Evolutionary conservation across 1,140 invertebrate species (phyloP).

Genomic region (Neodiprion fabricii): DNA sequence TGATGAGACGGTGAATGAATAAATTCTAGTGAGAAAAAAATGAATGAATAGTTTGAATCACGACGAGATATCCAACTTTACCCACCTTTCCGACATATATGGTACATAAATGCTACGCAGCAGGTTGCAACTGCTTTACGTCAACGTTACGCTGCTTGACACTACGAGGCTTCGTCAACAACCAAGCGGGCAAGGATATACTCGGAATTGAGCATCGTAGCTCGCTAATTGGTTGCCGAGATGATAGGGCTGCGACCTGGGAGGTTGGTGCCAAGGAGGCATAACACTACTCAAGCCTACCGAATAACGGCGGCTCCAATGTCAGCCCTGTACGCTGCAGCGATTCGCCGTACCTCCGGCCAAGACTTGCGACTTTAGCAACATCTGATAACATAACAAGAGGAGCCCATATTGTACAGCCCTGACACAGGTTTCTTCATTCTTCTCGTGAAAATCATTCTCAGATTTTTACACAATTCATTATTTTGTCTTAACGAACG

Average conservation of each 20-base stretch:
- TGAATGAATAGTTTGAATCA: not conserved
- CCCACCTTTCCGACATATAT: conserved; percentile 60
- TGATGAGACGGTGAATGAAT: no score
- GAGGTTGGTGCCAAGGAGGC: conserved; percentile 50
- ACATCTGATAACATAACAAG: conserved; percentile 55
- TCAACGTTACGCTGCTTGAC: conserved; percentile 41
- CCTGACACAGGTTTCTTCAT: conserved; percentile 33
- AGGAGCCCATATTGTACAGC: conserved; percentile 45
- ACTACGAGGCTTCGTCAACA: conserved; percentile 59
- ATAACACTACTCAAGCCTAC: conserved; percentile 59
- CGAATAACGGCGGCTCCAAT: conserved; percentile 56
- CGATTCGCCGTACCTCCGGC: conserved; percentile 50
- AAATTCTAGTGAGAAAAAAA: not conserved
- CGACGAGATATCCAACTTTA: conserved; percentile 18
- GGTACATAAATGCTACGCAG: conserved; percentile 62
- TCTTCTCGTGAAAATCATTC: conserved; percentile 25
- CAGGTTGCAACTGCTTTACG: conserved; percentile 55
- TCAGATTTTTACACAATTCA: conserved; percentile 24
- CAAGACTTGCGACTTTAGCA: conserved; percentile 52
- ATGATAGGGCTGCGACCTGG: conserved; percentile 51
- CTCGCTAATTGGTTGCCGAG: conserved; percentile 54
- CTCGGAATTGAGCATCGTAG: conserved; percentile 54
- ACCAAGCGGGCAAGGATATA: conserved; percentile 53
- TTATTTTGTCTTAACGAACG: not conserved
- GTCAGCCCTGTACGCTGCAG: conserved; percentile 53